Evolutionary conservation across 2,888 invertebrate species (phyloP).

Genomic region (Cheilosia vulpina): DNA sequence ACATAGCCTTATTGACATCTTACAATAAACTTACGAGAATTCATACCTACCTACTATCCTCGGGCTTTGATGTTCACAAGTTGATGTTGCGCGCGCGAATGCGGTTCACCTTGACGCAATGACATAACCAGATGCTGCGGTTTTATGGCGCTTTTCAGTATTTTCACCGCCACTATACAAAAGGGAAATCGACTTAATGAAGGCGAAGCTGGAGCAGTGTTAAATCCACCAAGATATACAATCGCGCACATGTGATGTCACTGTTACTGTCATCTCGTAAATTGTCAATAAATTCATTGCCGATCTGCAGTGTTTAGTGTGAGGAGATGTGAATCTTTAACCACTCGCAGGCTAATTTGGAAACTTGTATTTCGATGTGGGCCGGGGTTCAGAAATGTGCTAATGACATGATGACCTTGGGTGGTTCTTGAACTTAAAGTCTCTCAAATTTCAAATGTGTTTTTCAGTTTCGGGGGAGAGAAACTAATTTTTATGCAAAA

Average conservation of each 20-base stretch:
- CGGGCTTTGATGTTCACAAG: slow-evolving; percentile 55
- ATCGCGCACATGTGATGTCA: slow-evolving; percentile 55
- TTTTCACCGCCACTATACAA: slow-evolving; percentile 4
- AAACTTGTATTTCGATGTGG: slow-evolving; percentile 61
- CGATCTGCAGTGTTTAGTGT: slow-evolving; percentile 7
- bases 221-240: slow-evolving; percentile 6
- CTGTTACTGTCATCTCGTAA: slow-evolving; percentile 38
- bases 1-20: slow-evolving; percentile 62
- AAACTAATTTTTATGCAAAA: slow-evolving; percentile 4
- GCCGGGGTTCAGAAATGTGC: slow-evolving; percentile 51
- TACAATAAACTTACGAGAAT: slow-evolving; percentile 11
- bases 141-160: slow-evolving; percentile 56
- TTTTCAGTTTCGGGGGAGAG: slow-evolving; percentile 1
- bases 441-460: slow-evolving; percentile 23
- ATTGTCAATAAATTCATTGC: slow-evolving; percentile 39
- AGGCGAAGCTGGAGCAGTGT: neutral
- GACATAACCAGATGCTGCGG: slow-evolving; percentile 72
- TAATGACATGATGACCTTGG: slow-evolving; percentile 67
- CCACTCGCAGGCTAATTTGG: slow-evolving; percentile 54
- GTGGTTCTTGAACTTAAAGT: neutral
- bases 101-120: slow-evolving; percentile 72
- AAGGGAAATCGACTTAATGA: slow-evolving; percentile 49
- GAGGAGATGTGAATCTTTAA: slow-evolving; percentile 41
- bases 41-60: slow-evolving; percentile 19
- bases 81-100: slow-evolving; percentile 63